Percentiles rank a stretch among this genome's conserved stretches.
Evolutionary conservation across 2,113 vertebrate genomes (phyloP).

Genomic region (Elaphurus davidianus): DNA sequence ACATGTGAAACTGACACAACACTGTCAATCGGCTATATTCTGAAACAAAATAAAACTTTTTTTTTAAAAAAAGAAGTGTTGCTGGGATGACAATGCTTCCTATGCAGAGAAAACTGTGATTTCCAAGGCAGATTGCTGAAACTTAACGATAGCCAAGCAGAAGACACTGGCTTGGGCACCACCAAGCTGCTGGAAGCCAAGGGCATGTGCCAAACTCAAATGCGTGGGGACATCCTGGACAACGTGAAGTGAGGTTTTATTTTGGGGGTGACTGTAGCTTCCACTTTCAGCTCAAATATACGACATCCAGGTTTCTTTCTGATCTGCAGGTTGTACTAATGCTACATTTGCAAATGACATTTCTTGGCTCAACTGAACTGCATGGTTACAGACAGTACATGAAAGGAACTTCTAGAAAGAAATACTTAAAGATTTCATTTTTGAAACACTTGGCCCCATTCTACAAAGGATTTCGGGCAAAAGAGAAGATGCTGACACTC

Average conservation of each 20-base stretch:
- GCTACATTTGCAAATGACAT: background rate
- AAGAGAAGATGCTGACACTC: background rate
- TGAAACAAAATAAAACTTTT: background rate
- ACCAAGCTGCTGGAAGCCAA: background rate
- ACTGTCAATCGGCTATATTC: background rate
- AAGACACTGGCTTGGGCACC: background rate
- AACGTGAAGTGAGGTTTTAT: slow-evolving; percentile 1
- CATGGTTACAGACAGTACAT: background rate
- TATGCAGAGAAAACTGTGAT: slow-evolving; percentile 69
- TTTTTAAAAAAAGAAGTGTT: background rate
- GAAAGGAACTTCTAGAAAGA: background rate
- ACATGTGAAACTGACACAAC: background rate
- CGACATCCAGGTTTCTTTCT: background rate
- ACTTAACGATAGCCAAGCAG: slow-evolving; percentile 61
- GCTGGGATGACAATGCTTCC: slow-evolving; percentile 57
- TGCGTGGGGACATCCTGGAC: background rate
- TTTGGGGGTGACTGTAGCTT: background rate
- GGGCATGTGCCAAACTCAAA: background rate
- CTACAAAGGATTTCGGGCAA: background rate
- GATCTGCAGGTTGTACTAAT: background rate
- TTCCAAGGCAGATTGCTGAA: slow-evolving; percentile 69
- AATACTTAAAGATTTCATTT: background rate
- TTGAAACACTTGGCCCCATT: background rate
- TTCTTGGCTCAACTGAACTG: background rate
- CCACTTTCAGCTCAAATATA: background rate